Evolutionary conservation across 1,140 invertebrate genomes (phyloP).

Genomic region (Marisa cornuarietis): DNA sequence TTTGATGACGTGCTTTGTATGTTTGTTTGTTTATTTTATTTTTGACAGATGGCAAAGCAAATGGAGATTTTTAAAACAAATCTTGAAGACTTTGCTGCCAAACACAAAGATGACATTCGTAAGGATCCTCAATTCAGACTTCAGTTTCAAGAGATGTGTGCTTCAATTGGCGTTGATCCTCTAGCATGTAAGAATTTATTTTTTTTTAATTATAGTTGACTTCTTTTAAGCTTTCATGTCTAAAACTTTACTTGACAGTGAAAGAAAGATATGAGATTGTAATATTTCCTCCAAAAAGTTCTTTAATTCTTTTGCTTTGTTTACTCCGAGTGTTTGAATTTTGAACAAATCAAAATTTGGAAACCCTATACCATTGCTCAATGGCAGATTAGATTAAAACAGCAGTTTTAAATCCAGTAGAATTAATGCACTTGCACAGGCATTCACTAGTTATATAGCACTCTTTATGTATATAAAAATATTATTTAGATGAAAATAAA

Average conservation of each 20-base stretch:
- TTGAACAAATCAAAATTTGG: no score
- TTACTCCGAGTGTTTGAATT: no score
- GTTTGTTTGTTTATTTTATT: slow-evolving; percentile 18
- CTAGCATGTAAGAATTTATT: slow-evolving; percentile 81
- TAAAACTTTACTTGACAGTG: no score
- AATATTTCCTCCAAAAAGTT: not conserved
- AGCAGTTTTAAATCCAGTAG: no score
- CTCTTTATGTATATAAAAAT: no score
- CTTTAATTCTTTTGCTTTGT: no score
- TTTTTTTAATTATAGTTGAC: not conserved
- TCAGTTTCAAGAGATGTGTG: slow-evolving; percentile 99
- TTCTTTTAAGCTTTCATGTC: not conserved
- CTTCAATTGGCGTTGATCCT: slow-evolving; percentile 98
- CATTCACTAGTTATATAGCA: no score
- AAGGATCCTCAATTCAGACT: slow-evolving; percentile 93
- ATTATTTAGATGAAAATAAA: no score
- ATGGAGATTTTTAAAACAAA: slow-evolving; percentile 92
- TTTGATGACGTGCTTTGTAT: not conserved
- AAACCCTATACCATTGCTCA: no score
- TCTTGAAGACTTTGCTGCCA: slow-evolving; percentile 94
- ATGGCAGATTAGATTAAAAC: no score
- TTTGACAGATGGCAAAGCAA: slow-evolving; percentile 87
- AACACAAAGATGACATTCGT: slow-evolving; percentile 89
- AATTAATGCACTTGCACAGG: no score
- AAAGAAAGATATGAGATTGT: not conserved